Evolutionary conservation across 2,888 invertebrate species (phyloP), one percentile per base, ranked within the genome.

Genomic region (Mesorhabditis belari): DNA sequence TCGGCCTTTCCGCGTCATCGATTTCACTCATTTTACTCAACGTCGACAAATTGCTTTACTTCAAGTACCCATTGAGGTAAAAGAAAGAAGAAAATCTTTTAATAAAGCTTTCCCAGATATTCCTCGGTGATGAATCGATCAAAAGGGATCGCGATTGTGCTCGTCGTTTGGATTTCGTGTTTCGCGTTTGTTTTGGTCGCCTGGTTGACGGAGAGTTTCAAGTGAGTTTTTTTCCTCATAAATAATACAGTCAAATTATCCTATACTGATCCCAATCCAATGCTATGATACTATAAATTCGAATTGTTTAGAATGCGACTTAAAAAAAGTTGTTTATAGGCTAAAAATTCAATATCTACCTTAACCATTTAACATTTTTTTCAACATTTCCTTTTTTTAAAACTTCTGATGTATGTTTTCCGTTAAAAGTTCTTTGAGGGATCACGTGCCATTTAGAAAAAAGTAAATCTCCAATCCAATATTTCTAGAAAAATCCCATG

Each of bases 21-120:
- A 61, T 76, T 17, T 76, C 76, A 49, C 69, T 79, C 53, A 79
- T 79, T 49, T 68, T 78, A 9, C 70, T 79, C 50, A 79, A 79
- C 57, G 64, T 77, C 50, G 79, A 79, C 61, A 79, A 79, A 58
- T 65, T 79, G 5, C 62, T 77, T 51, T 79, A 74, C 58, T 79
- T 79, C 69, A 76, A 75, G 29, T 79, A 75, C 57, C 79, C 79
- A 5, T 60, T 79, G 19, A 67, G 77, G 77, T 77, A 57, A 28
- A 58, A 6, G 29, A 6, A 25, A 6, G 26, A 19, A 53, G 24
- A 2, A 26, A 53, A 25, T 25, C 5, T 35, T 2, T 4, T 6
- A 56, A 57, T 26, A 54, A 60, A 55, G 55, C 12, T 23, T 21
- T 62, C 75, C 60, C 50, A 78, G 79, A 59, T 79, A 79, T 54